phyloP scores from a whole-genome alignment of 2,113 vertebrate species.

The Phaetusa simplex region DNA sequence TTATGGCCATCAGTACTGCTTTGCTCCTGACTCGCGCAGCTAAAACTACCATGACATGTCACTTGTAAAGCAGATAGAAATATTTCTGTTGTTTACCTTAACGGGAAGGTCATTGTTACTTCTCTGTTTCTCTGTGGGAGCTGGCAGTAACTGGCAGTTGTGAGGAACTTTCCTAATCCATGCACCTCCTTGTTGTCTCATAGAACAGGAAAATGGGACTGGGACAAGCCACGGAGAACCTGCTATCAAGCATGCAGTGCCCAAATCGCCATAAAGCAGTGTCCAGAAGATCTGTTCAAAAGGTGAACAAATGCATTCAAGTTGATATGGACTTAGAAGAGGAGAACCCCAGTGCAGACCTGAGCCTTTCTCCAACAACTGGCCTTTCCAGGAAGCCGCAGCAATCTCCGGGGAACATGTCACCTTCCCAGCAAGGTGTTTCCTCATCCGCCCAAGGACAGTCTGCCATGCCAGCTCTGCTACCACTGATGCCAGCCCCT shows the following conservation, averaged over 20 bases:
- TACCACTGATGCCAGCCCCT: background rate
- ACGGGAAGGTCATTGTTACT: background rate
- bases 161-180: background rate
- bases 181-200: background rate
- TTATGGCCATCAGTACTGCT: background rate
- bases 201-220: slow-evolving; percentile 57
- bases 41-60: background rate
- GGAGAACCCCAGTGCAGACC: background rate
- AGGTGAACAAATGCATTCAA: slow-evolving; percentile 79
- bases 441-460: background rate
- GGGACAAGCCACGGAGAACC: slow-evolving; percentile 76
- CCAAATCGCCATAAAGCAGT: background rate
- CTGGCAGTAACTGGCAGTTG: background rate
- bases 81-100: background rate
- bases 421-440: background rate
- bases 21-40: background rate
- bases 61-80: background rate
- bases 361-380: background rate
- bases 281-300: slow-evolving; percentile 45
- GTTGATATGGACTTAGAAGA: slow-evolving; percentile 48
- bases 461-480: background rate
- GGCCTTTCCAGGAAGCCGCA: background rate
- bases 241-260: slow-evolving; percentile 67
- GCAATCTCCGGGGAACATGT: background rate
- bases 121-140: background rate